Evolutionary conservation across 30 jellyfish, hydroid and myxozoan species (phyloP).

Genomic region (Aurelia coerulea): DNA sequence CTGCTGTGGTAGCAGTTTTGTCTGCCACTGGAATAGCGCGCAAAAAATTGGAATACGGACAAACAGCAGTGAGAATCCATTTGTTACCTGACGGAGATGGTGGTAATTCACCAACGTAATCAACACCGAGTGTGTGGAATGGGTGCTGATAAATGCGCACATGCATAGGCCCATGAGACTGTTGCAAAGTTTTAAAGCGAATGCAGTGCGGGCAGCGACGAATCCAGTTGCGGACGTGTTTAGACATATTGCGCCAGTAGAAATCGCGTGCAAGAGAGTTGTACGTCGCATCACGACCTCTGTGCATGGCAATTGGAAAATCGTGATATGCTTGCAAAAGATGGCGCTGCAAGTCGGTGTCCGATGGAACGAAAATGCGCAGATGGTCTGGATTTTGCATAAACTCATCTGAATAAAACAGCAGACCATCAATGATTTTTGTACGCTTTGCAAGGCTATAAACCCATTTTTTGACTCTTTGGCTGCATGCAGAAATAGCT

Average conservation of each 20-base stretch:
- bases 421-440: conserved; percentile 25
- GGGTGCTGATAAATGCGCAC: conserved; percentile 39
- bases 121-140: conserved; percentile 40
- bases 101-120: conserved; percentile 55
- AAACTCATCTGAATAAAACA: conserved; percentile 45
- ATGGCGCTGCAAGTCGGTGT: conserved; percentile 16
- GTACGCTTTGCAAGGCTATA: conserved; percentile 21
- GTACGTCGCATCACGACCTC: conserved; percentile 42
- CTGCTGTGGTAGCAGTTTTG: conserved; percentile 39
- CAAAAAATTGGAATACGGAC: conserved; percentile 44
- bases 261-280: conserved; percentile 24
- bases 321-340: conserved; percentile 22
- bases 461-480: conserved; percentile 12
- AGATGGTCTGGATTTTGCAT: conserved; percentile 27
- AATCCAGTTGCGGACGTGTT: conserved; percentile 48
- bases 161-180: conserved; percentile 59
- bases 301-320: conserved; percentile 1
- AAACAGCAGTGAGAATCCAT: conserved; percentile 52
- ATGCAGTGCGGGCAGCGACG: conserved; percentile 47
- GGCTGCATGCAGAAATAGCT: too few species aligned
- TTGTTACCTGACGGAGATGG: conserved; percentile 30
- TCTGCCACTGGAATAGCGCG: conserved; percentile 57
- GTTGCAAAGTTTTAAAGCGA: conserved; percentile 14
- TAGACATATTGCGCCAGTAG: conserved; percentile 50
- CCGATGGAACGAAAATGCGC: conserved; percentile 34